Percentiles rank a stretch among this genome's conserved stretches.
Evolutionary conservation across 1,140 invertebrate species (phyloP).

Genomic region (Zelostemma sp.): DNA sequence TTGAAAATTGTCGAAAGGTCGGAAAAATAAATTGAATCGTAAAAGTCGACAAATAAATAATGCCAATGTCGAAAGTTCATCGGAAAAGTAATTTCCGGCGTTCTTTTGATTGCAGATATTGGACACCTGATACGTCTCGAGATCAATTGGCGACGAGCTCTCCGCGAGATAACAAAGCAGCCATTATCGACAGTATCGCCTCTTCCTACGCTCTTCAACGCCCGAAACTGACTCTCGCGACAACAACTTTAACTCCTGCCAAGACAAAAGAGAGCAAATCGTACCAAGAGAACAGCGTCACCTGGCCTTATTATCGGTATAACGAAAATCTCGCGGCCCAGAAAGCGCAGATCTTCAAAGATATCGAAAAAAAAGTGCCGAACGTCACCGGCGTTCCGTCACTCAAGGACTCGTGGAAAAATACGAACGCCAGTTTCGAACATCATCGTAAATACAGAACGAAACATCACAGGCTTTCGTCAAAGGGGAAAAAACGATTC

Average conservation of each 20-base stretch:
- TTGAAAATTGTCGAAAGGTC: too few relatives aligned
- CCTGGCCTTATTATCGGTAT: slow-evolving; percentile 55
- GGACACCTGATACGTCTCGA: slow-evolving; percentile 54
- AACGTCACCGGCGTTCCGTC: slow-evolving; percentile 48
- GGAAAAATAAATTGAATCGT: too few relatives aligned
- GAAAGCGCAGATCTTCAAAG: slow-evolving; percentile 59
- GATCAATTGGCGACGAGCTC: slow-evolving; percentile 49
- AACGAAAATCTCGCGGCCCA: slow-evolving; percentile 47
- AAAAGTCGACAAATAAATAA: too few relatives aligned
- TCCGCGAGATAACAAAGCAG: slow-evolving; percentile 76
- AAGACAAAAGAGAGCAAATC: slow-evolving; percentile 22
- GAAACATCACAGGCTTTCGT: slow-evolving; percentile 60
- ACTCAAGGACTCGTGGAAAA: slow-evolving; percentile 41
- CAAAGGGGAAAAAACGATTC: slow-evolving; percentile 60
- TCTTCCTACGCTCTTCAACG: slow-evolving; percentile 73
- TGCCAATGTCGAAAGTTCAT: too few relatives aligned
- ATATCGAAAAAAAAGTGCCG: slow-evolving; percentile 58
- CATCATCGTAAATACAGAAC: slow-evolving; percentile 59
- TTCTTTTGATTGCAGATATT: slow-evolving; percentile 55
- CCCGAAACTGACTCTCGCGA: slow-evolving; percentile 60
- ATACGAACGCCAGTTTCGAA: slow-evolving; percentile 43
- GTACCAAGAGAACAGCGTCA: slow-evolving; percentile 24
- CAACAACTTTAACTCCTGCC: slow-evolving; percentile 35
- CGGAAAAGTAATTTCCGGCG: neutral
- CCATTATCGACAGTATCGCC: slow-evolving; percentile 80